These are phyloP conservation scores for Tiliqua scincoides DNA, from an alignment of 2,113 vertebrate species.

Conservation along the genomic window DNA sequence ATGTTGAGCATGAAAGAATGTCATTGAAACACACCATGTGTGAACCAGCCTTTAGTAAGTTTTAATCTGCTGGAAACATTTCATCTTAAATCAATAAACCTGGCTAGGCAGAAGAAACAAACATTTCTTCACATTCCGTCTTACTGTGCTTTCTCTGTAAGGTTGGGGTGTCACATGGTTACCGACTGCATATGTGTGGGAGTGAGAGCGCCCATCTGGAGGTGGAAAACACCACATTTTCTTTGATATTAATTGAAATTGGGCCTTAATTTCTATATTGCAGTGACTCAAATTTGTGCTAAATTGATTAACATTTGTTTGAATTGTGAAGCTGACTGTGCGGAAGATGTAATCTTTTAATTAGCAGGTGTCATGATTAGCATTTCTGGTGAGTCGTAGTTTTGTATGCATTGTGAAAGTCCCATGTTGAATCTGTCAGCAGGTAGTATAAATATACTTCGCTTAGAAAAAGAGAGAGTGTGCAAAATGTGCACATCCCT, in stretches of 20 bases:
- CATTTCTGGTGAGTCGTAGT: constrained; percentile 75
- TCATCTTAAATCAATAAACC: too few species aligned
- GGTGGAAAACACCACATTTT: too few species aligned
- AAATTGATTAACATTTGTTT: constrained; percentile 80
- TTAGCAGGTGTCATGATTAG: constrained; percentile 83
- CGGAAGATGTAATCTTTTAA: constrained; percentile 82
- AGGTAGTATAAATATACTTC: constrained; percentile 48
- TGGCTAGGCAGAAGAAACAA: too few species aligned
- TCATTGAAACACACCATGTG: too few species aligned
- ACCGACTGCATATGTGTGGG: too few species aligned
- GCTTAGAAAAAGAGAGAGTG: constrained; percentile 4
- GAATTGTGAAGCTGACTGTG: constrained; percentile 77
- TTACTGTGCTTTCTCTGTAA: too few species aligned
- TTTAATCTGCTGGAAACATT: too few species aligned
- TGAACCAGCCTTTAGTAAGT: too few species aligned
- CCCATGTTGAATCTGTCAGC: constrained; percentile 48
- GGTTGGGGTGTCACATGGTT: too few species aligned
- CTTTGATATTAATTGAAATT: constrained; percentile 51
- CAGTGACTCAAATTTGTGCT: constrained; percentile 69
- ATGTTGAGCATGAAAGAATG: too few species aligned
- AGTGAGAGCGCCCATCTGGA: too few species aligned
- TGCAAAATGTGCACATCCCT: constrained; percentile 23
- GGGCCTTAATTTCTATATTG: constrained; percentile 60
- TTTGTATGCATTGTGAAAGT: constrained; percentile 68
- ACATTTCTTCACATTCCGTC: too few species aligned